These are phyloP conservation scores for Tenthredo notha DNA, from an alignment of 2,888 invertebrate genomes.

Conservation along the genomic window DNA sequence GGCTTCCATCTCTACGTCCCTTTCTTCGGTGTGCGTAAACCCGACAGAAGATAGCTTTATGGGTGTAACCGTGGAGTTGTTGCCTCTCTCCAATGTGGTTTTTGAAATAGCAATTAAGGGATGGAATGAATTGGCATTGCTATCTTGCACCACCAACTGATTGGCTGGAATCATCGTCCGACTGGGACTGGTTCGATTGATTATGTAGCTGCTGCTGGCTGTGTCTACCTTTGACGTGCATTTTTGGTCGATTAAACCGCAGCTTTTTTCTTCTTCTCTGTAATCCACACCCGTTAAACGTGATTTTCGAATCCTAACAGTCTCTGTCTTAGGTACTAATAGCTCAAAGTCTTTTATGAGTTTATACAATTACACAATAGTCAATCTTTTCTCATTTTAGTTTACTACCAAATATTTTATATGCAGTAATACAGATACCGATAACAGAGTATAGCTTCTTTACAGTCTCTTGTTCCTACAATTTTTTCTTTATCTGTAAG, in stretches of 20 bases:
- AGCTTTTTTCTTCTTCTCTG: conserved; percentile 88
- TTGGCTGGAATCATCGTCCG: conserved; percentile 77
- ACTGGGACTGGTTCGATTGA: conserved; percentile 74
- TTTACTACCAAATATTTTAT: conserved; percentile 31
- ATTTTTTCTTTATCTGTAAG: conserved; percentile 32
- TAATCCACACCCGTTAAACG: conserved; percentile 59
- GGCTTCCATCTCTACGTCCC: conserved; percentile 74
- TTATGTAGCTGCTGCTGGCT: conserved; percentile 69
- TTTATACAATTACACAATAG: neutral
- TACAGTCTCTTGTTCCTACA: conserved; percentile 7
- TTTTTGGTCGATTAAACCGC: conserved; percentile 93
- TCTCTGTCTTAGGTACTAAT: neutral
- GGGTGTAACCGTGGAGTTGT: conserved; percentile 82
- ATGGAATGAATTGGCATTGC: conserved; percentile 72
- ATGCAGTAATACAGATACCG: conserved; percentile 25
- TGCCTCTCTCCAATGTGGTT: conserved; percentile 79
- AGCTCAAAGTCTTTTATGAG: neutral
- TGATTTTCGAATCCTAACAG: conserved; percentile 29
- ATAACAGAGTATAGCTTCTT: conserved; percentile 26
- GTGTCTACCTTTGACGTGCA: conserved; percentile 87
- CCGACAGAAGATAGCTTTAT: conserved; percentile 32
- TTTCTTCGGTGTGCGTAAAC: conserved; percentile 64
- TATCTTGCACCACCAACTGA: conserved; percentile 76
- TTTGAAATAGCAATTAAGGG: conserved; percentile 79
- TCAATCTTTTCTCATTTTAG: conserved; percentile 24